A percentile compares a stretch with the other conserved stretches of the same genome.
Evolutionary conservation across 2,113 vertebrate species (phyloP).

Genomic region (Mesembrinibis cayennensis): DNA sequence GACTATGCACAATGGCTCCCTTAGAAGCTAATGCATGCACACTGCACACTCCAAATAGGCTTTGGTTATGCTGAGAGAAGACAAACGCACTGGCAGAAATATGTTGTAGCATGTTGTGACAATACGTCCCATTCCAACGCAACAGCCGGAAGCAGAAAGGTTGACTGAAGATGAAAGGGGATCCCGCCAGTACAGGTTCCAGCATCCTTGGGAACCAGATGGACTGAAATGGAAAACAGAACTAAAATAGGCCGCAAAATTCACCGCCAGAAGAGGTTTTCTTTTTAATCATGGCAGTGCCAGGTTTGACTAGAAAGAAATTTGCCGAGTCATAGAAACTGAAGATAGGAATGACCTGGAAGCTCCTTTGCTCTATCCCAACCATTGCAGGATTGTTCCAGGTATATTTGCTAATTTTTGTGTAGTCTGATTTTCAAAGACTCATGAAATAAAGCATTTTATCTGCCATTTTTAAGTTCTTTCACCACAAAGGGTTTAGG

Average conservation of each 20-base stretch:
- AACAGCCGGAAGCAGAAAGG: constrained; percentile 18
- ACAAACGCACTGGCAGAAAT: background rate
- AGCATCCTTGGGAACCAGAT: constrained; percentile 17
- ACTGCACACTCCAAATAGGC: background rate
- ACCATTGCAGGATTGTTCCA: background rate
- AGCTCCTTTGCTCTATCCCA: background rate
- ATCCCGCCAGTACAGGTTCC: constrained; percentile 18
- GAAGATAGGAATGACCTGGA: background rate
- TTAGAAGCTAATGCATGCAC: background rate
- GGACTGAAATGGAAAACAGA: background rate
- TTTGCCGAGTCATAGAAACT: background rate
- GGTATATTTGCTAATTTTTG: background rate
- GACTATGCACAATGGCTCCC: background rate
- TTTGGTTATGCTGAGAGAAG: background rate
- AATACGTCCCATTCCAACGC: background rate
- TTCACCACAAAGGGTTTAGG: background rate
- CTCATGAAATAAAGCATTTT: background rate
- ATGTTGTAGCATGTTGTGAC: background rate
- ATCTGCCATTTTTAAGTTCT: background rate
- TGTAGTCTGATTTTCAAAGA: background rate
- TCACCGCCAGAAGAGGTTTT: constrained; percentile 3
- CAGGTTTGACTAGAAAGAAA: background rate
- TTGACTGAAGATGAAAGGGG: constrained; percentile 24
- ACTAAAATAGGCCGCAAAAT: background rate
- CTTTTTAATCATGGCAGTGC: background rate